Percentiles rank a stretch among this genome's conserved stretches.
phyloP scores from a whole-genome alignment of 2,888 invertebrate genomes.

The Pegoplata infirma region DNA sequence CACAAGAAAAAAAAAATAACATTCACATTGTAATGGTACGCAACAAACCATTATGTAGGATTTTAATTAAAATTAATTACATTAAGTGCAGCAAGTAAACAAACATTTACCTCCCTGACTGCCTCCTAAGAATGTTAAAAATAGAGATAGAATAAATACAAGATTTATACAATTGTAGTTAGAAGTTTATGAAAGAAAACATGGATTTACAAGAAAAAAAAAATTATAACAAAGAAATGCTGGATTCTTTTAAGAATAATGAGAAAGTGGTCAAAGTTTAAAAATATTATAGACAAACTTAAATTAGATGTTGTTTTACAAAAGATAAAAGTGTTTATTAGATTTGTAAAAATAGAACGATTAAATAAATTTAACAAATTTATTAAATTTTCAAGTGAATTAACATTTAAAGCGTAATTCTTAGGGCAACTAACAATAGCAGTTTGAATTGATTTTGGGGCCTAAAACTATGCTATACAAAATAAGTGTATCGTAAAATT shows the following conservation, averaged over 20 bases:
- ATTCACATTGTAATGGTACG: conserved; percentile 52
- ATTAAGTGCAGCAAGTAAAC: conserved; percentile 75
- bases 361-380: too few relatives aligned
- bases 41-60: conserved; percentile 71
- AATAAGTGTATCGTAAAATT: too few relatives aligned
- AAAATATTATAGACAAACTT: not conserved
- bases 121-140: too few relatives aligned
- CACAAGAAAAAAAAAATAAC: conserved; percentile 31
- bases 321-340: too few relatives aligned
- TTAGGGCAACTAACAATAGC: too few relatives aligned
- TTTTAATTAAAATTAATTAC: conserved; percentile 78
- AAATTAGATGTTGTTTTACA: not conserved
- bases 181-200: conserved; percentile 28
- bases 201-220: conserved; percentile 3
- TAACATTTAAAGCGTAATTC: too few relatives aligned
- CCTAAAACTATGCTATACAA: too few relatives aligned
- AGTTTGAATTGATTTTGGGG: too few relatives aligned
- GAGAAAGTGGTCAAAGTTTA: not conserved
- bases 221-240: not conserved
- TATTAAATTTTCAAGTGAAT: too few relatives aligned
- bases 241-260: too few relatives aligned
- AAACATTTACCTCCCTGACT: conserved; percentile 60
- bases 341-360: too few relatives aligned
- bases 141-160: not conserved
- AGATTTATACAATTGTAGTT: conserved; percentile 9